Percentiles rank a stretch among this genome's conserved stretches.
phyloP scores from a whole-genome alignment of 2,797 vertebrate genomes.

The Hyperoplus lanceolatus region DNA sequence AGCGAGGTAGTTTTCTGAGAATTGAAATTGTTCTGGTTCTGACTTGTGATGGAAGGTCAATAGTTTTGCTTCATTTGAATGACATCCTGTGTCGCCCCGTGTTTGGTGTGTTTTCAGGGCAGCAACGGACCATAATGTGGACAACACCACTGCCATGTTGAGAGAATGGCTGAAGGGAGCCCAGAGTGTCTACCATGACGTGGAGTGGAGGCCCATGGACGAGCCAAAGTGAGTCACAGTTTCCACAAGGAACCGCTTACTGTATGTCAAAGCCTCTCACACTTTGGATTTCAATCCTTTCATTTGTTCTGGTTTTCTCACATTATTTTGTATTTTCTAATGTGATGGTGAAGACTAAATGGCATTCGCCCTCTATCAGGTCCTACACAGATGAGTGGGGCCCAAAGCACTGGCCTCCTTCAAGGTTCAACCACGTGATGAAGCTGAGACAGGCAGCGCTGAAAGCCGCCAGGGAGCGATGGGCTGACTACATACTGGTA shows the following conservation, averaged over 20 bases:
- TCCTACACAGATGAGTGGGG: slow-evolving; percentile 96
- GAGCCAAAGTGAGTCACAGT: slow-evolving; percentile 88
- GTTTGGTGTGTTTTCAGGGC: slow-evolving; percentile 83
- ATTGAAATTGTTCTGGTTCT: not conserved
- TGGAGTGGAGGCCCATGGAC: slow-evolving; percentile 97
- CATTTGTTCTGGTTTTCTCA: not conserved
- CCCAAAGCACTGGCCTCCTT: slow-evolving; percentile 95
- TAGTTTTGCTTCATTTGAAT: slow-evolving; percentile 11
- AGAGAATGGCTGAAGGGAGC: slow-evolving; percentile 93
- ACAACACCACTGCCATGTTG: slow-evolving; percentile 94
- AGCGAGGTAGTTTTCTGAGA: not conserved
- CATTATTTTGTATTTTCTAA: slow-evolving; percentile 1
- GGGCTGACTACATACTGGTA: slow-evolving; percentile 97
- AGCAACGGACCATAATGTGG: slow-evolving; percentile 94
- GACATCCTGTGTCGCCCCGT: slow-evolving; percentile 25
- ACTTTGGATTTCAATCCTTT: not conserved
- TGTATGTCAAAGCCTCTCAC: not conserved
- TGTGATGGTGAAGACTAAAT: not conserved
- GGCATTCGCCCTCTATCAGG: slow-evolving; percentile 71
- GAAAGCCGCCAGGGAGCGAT: slow-evolving; percentile 91
- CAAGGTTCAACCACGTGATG: slow-evolving; percentile 95
- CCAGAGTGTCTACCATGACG: slow-evolving; percentile 91
- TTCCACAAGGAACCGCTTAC: slow-evolving; percentile 4
- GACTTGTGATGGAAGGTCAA: not conserved
- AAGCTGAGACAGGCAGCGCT: slow-evolving; percentile 95